These are phyloP conservation scores for Abramis brama DNA, from an alignment of 2,113 vertebrate species.

Conservation along the genomic window DNA sequence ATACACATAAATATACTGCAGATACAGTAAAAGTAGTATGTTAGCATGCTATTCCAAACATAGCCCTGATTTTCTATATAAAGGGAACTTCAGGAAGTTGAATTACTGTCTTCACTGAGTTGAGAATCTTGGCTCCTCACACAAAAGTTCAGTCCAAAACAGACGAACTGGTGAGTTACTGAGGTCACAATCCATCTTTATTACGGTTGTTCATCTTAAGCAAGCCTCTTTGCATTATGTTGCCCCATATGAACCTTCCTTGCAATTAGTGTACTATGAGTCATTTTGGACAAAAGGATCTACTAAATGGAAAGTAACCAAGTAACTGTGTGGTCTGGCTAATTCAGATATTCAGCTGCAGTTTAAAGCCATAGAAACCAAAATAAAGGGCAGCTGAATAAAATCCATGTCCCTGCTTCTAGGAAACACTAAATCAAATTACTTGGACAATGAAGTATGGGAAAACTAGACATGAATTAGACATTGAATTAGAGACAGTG, in stretches of 20 bases:
- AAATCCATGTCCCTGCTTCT: not conserved
- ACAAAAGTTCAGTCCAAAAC: not conserved
- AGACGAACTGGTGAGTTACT: not conserved
- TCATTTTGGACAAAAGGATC: conserved; percentile 20
- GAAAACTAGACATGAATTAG: not conserved
- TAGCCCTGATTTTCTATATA: not conserved
- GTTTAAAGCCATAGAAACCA: conserved; percentile 1
- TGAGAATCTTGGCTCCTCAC: not conserved
- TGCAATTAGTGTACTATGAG: not conserved
- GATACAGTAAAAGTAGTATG: not conserved
- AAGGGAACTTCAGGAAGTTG: not conserved
- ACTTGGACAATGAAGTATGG: not conserved
- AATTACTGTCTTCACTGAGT: not conserved
- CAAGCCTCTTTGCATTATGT: not conserved
- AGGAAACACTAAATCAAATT: not conserved
- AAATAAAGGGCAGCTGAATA: conserved; percentile 4
- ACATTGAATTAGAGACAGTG: not conserved
- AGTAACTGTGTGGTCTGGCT: not conserved
- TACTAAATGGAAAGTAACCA: conserved; percentile 5
- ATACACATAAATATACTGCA: not conserved
- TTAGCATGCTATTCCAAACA: not conserved
- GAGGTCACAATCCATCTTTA: not conserved
- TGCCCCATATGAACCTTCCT: conserved; percentile 4
- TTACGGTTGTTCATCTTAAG: not conserved
- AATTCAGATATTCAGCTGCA: not conserved